Evolutionary conservation across 1,140 invertebrate genomes (phyloP).

Genomic region (Mizuhopecten yessoensis): DNA sequence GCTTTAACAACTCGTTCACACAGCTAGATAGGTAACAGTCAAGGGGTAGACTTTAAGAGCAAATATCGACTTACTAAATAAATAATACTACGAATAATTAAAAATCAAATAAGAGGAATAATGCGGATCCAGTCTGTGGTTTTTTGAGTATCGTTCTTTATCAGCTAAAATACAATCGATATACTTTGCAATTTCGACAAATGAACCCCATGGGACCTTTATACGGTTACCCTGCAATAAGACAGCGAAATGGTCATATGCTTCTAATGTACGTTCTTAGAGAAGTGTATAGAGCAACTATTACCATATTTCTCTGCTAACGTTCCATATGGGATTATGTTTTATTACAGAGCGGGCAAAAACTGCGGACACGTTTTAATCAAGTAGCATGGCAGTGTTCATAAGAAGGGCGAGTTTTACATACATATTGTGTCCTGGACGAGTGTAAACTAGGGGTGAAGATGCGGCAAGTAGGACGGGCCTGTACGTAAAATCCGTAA

Average conservation of each 20-base stretch:
- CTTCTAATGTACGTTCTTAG: not conserved
- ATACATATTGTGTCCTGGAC: not conserved
- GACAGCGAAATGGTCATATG: not conserved
- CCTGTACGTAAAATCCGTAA: not conserved
- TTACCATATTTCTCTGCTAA: not conserved
- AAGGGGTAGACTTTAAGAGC: no score
- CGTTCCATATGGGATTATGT: not conserved
- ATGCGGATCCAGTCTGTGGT: no score
- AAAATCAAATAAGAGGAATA: no score
- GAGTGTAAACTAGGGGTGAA: not conserved
- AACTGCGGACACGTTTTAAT: conserved; percentile 8
- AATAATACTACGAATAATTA: no score
- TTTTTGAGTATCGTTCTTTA: no score
- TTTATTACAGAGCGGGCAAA: not conserved
- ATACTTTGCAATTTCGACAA: not conserved
- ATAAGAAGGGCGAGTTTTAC: not conserved
- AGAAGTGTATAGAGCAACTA: not conserved
- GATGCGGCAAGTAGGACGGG: conserved; percentile 29
- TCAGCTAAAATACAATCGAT: no score
- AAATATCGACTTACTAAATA: no score
- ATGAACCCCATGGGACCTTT: not conserved
- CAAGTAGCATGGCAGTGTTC: not conserved
- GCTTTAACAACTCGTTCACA: no score
- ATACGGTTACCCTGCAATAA: not conserved
- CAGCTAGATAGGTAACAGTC: no score